Percentiles rank a stretch among this genome's conserved stretches.
Evolutionary conservation across 1,140 invertebrate species (phyloP).

Genomic region (Fragariocoptes setiger): DNA sequence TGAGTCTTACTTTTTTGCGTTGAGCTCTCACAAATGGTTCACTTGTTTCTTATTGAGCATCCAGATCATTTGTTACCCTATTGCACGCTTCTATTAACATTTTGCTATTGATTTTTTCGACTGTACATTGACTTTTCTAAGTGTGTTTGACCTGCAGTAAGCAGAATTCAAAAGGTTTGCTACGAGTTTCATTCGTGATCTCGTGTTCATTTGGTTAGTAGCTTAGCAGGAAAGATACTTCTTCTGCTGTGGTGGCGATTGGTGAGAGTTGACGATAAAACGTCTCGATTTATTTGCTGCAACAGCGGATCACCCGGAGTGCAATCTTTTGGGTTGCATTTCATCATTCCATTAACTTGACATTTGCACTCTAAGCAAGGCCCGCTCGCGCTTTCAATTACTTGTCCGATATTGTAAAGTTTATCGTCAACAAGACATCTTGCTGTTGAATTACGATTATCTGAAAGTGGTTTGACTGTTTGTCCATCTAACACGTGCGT

Average conservation of each 20-base stretch:
- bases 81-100: no score
- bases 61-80: no score
- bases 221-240: no score
- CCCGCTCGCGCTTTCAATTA: slow-evolving; percentile 44
- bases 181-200: no score
- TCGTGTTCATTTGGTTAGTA: no score
- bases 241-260: not conserved
- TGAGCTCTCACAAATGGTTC: no score
- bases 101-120: no score
- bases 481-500: slow-evolving; percentile 13
- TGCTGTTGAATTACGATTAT: slow-evolving; percentile 4
- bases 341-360: slow-evolving; percentile 35
- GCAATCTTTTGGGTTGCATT: slow-evolving; percentile 57
- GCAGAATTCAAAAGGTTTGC: no score
- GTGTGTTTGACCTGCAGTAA: no score
- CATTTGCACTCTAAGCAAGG: slow-evolving; percentile 67
- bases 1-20: no score
- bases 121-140: no score
- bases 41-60: no score
- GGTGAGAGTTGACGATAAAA: slow-evolving; percentile 4
- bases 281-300: slow-evolving; percentile 12
- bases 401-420: slow-evolving; percentile 46
- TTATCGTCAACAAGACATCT: slow-evolving; percentile 51
- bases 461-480: slow-evolving; percentile 1
- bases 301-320: slow-evolving; percentile 48